A percentile compares a stretch with the other conserved stretches of the same genome.
These are phyloP conservation scores for Acronicta leporina DNA, from an alignment of 2,888 invertebrate species.

Conservation along the genomic window DNA sequence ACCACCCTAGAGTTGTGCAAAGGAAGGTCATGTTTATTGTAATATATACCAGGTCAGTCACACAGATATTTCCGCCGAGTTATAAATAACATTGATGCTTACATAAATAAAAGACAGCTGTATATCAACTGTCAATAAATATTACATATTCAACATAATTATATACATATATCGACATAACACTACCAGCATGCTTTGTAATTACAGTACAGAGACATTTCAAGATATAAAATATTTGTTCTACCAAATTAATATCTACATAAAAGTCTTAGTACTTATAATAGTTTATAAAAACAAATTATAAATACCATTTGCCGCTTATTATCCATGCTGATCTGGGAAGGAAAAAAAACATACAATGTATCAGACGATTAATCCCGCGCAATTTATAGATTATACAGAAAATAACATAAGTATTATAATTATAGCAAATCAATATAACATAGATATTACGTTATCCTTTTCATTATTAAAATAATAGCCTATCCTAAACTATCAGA, in stretches of 20 bases:
- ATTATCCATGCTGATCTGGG: conserved; percentile 61
- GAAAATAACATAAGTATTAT: conserved; percentile 7
- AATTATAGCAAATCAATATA: not conserved
- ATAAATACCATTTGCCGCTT: conserved; percentile 62
- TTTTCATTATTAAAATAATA: too few relatives aligned
- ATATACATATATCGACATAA: conserved; percentile 24
- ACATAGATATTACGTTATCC: too few relatives aligned
- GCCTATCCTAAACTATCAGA: too few relatives aligned
- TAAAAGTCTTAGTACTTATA: conserved; percentile 54
- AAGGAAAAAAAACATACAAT: conserved; percentile 60
- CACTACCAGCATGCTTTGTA: conserved; percentile 33
- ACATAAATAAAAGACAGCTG: too few relatives aligned
- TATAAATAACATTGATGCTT: conserved; percentile 3
- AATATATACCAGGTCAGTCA: not conserved
- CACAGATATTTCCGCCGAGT: conserved; percentile 12
- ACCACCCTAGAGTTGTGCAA: too few relatives aligned
- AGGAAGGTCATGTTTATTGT: too few relatives aligned
- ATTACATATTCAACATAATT: conserved; percentile 8
- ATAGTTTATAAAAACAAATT: conserved; percentile 61
- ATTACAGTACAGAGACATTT: conserved; percentile 6
- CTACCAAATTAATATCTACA: conserved; percentile 37
- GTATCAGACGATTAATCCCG: conserved; percentile 49
- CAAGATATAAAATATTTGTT: not conserved
- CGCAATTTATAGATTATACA: conserved; percentile 16
- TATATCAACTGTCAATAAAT: too few relatives aligned